Base-by-base conservation (phyloP, 2,797 vertebrate species). In the Carapus acus region DNA sequence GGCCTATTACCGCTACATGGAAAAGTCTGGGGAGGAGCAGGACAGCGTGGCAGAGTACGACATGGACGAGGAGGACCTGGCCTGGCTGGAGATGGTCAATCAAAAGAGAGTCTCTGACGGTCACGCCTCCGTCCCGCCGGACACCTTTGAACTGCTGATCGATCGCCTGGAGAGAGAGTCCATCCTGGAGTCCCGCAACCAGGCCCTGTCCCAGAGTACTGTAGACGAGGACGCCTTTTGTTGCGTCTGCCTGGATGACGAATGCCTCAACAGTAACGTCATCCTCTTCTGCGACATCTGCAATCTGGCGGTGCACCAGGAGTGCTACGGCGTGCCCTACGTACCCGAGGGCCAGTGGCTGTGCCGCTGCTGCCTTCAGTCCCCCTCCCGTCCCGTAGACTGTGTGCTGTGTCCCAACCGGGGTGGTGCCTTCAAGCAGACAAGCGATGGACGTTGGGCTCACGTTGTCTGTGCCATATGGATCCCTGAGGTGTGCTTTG, bases 291-390 rank as follows among this genome's bases (percentile, higher is more conserved):
- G 94, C 48, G 94, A 99, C 80, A 95, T 99, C 77, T 99, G 94
- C 83, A 99, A 99, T 73, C 83, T 99, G 82, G 96, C 96, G 0
- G 96, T 99, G 37, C 96, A 99, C 83, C 96, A 98, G 86, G 96
- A 99, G 82, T 99, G 96, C 71, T 99, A 98, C 0, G 96, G 96
- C 0, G 95, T 99, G n/a, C 96, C 96, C 77, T 98, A 99, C 5
- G 96, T 98, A 63, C 96, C 96, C 0, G 96, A 99, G 78, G 96
- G 96, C 37, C 96, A 97, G 85, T 99, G 96, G 96, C 88, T 99
- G 39, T 99, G 96, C 79, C 94, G 96, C 78, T 94, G 94, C 81
- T 99, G 96, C 82, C 76, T 99, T 11, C 96, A 97, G 85, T 95
- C 94, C 48, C 96, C 94, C 16, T 93, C 94, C 22, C 92, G 88